phyloP scores from a whole-genome alignment of 2,797 vertebrate species.

The Carcharodon carcharias region DNA sequence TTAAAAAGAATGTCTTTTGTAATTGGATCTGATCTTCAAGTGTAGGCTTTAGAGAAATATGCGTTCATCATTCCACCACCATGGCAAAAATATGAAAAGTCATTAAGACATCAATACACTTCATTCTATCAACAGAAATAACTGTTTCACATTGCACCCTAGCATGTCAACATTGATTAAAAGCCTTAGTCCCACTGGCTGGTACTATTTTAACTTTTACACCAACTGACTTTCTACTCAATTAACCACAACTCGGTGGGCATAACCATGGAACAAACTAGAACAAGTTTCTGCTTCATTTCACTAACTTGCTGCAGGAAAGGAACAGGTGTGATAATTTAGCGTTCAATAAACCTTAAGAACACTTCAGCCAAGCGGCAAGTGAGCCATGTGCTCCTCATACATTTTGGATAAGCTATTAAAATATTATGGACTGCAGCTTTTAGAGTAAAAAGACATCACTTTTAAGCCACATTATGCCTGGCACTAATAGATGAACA shows the following conservation, averaged over 20 bases:
- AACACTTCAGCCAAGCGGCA: neutral
- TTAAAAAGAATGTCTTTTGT: neutral
- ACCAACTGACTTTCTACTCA: slow-evolving; percentile 78
- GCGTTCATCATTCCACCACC: neutral
- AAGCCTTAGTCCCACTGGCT: slow-evolving; percentile 62
- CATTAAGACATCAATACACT: slow-evolving; percentile 40
- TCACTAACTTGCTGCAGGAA: slow-evolving; percentile 73
- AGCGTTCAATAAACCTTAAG: slow-evolving; percentile 41
- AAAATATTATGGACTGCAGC: neutral
- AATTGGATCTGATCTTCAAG: neutral
- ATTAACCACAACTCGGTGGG: slow-evolving; percentile 72
- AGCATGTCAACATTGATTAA: slow-evolving; percentile 72
- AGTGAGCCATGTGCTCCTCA: neutral
- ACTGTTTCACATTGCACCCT: slow-evolving; percentile 61
- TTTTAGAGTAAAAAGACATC: neutral
- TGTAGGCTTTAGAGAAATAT: neutral
- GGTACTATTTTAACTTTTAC: slow-evolving; percentile 70
- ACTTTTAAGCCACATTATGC: neutral
- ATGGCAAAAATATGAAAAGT: neutral
- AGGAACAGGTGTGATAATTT: slow-evolving; percentile 85
- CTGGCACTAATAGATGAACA: neutral
- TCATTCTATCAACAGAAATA: slow-evolving; percentile 57
- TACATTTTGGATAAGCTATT: neutral
- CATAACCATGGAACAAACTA: slow-evolving; percentile 69
- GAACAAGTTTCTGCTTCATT: slow-evolving; percentile 91